phyloP scores from a whole-genome alignment of 2,113 vertebrate genomes.

The rat (Rattus norvegicus) region GRCr8 NC_086034.1:54567001-54567500 shows the following conservation, averaged over 20 bases:
- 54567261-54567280: constrained; percentile 27
- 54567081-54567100: neutral
- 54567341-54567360: constrained; percentile 50
- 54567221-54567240: neutral
- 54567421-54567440: constrained; percentile 68
- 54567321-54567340: constrained; percentile 44
- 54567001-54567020: neutral
- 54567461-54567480: constrained; percentile 76
- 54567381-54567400: constrained; percentile 50
- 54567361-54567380: constrained; percentile 29
- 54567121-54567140: neutral
- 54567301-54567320: constrained; percentile 45
- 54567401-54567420: constrained; percentile 60
- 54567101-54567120: constrained; percentile 4
- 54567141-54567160: constrained; percentile 44
- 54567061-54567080: neutral
- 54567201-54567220: constrained; percentile 15
- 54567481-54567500: neutral
- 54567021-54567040: neutral
- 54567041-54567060: neutral
- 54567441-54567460: constrained; percentile 67
- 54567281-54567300: constrained; percentile 33
- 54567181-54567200: constrained; percentile 28
- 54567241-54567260: constrained; percentile 26
- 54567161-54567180: constrained; percentile 42